phyloP scores from a whole-genome alignment of 2,888 invertebrate genomes.

The Xanthia togata region DNA sequence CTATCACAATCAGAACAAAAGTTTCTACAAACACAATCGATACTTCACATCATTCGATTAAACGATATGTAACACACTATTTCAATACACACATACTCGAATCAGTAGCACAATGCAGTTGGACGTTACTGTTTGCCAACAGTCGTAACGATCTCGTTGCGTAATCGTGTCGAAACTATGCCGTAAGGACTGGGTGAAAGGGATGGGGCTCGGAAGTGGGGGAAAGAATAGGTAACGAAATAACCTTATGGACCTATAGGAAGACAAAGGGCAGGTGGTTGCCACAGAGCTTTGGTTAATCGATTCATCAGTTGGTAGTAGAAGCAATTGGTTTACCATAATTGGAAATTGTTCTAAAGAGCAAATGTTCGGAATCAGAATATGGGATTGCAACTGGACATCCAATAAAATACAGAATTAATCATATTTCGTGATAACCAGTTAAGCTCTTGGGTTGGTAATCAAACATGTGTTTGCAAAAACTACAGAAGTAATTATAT shows the following conservation, averaged over 20 bases:
- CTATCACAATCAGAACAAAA: neutral
- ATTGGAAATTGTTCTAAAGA: neutral
- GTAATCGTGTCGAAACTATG: conserved; percentile 62
- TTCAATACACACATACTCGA: conserved; percentile 46
- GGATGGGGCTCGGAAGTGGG: conserved; percentile 57
- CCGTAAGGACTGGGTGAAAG: conserved; percentile 66
- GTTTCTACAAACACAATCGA: conserved; percentile 27
- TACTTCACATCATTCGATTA: conserved; percentile 29
- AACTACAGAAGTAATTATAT: no score
- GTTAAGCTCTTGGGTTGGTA: neutral
- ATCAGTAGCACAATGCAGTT: conserved; percentile 45
- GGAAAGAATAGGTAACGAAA: conserved; percentile 21
- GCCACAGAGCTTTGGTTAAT: neutral
- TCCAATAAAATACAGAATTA: neutral
- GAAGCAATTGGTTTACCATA: neutral
- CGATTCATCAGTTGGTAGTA: neutral
- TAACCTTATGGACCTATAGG: conserved; percentile 6
- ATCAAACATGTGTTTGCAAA: no score
- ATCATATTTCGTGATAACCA: no score
- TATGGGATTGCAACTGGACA: neutral
- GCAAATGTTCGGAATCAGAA: conserved; percentile 1
- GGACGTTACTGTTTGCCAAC: conserved; percentile 59
- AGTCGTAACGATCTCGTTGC: conserved; percentile 59
- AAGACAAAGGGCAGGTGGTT: conserved; percentile 29
- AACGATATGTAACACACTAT: conserved; percentile 36